Evolutionary conservation across 2,888 invertebrate genomes (phyloP).

Genomic region (Nomada fabriciana): DNA sequence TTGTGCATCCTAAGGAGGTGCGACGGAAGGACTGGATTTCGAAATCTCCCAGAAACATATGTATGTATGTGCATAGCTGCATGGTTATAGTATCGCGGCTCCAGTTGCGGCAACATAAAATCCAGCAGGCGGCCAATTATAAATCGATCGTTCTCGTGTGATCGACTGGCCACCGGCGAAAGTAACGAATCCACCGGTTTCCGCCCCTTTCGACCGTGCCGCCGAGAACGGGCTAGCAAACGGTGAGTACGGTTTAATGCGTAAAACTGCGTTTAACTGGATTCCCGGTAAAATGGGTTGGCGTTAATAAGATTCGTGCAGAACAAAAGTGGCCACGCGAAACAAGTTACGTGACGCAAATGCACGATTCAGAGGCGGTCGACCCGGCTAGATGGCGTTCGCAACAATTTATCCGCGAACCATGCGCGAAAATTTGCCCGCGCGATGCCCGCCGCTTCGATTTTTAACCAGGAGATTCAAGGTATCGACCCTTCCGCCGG

Average conservation of each 20-base stretch:
- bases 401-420: conserved; percentile 66
- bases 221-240: not conserved
- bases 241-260: conserved; percentile 64
- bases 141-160: conserved; percentile 22
- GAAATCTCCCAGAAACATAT: too few relatives aligned
- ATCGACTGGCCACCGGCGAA: conserved; percentile 7
- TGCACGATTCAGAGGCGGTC: conserved; percentile 75
- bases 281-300: conserved; percentile 76
- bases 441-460: not conserved
- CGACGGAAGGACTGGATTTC: not conserved
- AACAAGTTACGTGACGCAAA: conserved; percentile 81
- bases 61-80: too few relatives aligned
- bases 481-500: conserved; percentile 62
- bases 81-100: too few relatives aligned
- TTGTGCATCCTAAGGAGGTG: not conserved
- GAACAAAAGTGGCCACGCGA: conserved; percentile 80
- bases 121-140: not conserved
- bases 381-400: conserved; percentile 46
- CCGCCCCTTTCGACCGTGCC: too few relatives aligned
- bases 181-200: not conserved
- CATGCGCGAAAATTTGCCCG: conserved; percentile 55
- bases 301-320: conserved; percentile 80
- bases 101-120: not conserved
- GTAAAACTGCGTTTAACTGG: conserved; percentile 77
- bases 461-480: conserved; percentile 57